These are phyloP conservation scores for Pecten maximus DNA, from an alignment of 2,888 invertebrate genomes.

Conservation along the genomic window DNA sequence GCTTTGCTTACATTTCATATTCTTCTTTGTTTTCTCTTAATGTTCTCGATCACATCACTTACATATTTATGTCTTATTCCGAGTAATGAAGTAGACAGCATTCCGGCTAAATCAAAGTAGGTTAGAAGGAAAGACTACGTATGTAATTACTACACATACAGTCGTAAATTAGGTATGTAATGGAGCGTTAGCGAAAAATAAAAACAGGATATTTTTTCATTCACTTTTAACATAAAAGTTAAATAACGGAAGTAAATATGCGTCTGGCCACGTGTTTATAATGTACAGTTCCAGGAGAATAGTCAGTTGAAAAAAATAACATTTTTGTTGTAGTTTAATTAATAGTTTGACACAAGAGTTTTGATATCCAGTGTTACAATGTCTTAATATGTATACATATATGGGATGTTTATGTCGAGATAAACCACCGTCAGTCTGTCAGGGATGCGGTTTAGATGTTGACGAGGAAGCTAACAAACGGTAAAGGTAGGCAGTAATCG, in stretches of 20 bases:
- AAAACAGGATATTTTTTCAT: not conserved
- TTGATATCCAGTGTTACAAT: too few relatives aligned
- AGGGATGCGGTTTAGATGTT: too few relatives aligned
- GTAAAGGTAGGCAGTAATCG: not conserved
- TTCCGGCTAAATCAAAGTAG: too few relatives aligned
- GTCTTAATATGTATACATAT: too few relatives aligned
- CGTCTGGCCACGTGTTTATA: conserved; percentile 3
- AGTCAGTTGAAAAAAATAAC: not conserved
- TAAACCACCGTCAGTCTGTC: too few relatives aligned
- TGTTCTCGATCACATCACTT: not conserved
- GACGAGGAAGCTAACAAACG: not conserved
- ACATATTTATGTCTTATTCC: not conserved
- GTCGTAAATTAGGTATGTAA: not conserved
- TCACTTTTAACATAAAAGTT: not conserved
- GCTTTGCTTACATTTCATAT: too few relatives aligned
- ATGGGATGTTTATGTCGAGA: too few relatives aligned
- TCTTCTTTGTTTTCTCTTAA: not conserved
- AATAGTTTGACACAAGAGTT: too few relatives aligned
- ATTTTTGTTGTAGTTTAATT: too few relatives aligned
- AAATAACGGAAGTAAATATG: not conserved
- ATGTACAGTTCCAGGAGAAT: not conserved
- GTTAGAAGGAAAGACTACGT: too few relatives aligned
- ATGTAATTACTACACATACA: not conserved
- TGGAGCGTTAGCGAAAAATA: not conserved
- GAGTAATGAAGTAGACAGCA: too few relatives aligned